These are phyloP conservation scores for Heliconius himera DNA, from an alignment of 1,140 invertebrate genomes.

Conservation along the genomic window DNA sequence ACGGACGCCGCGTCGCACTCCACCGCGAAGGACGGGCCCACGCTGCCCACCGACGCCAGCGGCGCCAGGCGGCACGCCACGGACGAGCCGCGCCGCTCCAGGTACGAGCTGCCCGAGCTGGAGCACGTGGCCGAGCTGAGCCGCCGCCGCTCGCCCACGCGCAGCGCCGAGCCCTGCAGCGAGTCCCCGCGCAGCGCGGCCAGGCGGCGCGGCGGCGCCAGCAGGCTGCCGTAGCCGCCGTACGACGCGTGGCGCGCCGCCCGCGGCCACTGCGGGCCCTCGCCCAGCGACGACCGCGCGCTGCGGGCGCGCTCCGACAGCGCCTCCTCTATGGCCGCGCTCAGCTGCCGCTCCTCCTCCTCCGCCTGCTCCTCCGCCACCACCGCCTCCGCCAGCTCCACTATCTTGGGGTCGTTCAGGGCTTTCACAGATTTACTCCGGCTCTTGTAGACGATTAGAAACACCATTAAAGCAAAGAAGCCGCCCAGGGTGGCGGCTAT, in stretches of 20 bases:
- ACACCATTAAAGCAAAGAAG: slow-evolving; percentile 93
- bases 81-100: slow-evolving; percentile 89
- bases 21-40: slow-evolving; percentile 85
- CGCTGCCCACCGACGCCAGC: slow-evolving; percentile 89
- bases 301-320: slow-evolving; percentile 78
- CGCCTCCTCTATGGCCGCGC: slow-evolving; percentile 87
- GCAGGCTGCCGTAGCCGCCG: slow-evolving; percentile 86
- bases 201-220: slow-evolving; percentile 84
- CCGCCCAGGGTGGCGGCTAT: slow-evolving; percentile 94
- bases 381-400: slow-evolving; percentile 85
- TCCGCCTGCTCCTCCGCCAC: slow-evolving; percentile 87
- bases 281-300: slow-evolving; percentile 72
- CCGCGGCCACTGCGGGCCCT: slow-evolving; percentile 79
- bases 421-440: slow-evolving; percentile 87
- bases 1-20: slow-evolving; percentile 87
- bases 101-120: slow-evolving; percentile 90
- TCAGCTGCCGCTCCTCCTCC: slow-evolving; percentile 88
- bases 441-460: slow-evolving; percentile 93
- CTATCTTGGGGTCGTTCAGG: slow-evolving; percentile 86
- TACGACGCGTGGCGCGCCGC: slow-evolving; percentile 86
- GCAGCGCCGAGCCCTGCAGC: slow-evolving; percentile 79
- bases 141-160: slow-evolving; percentile 82
- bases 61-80: slow-evolving; percentile 87
- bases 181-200: slow-evolving; percentile 81
- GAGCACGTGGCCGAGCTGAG: slow-evolving; percentile 91